phyloP scores from a whole-genome alignment of 2,797 vertebrate genomes.

The Catharus ustulatus region DNA sequence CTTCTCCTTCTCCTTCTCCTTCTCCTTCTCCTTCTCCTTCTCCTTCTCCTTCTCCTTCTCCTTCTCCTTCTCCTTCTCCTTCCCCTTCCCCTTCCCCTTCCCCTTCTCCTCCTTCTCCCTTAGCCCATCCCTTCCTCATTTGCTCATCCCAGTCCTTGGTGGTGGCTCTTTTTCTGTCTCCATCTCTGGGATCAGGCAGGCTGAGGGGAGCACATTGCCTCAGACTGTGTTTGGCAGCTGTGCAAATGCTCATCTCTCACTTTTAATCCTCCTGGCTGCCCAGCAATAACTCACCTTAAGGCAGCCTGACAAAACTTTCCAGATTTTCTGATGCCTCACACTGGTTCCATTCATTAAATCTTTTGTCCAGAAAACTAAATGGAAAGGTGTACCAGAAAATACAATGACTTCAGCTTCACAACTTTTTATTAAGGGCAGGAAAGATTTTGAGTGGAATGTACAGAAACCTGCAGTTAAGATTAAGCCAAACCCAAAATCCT shows the following conservation, averaged over 20 bases:
- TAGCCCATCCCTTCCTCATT: not conserved
- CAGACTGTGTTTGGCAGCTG: not conserved
- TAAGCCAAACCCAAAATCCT: not conserved
- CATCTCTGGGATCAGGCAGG: not conserved
- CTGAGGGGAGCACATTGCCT: not conserved
- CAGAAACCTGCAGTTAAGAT: not conserved
- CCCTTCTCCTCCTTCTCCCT: accelerated
- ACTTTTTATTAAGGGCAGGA: not conserved
- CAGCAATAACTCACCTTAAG: not conserved
- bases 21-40: accelerated
- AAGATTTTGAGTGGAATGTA: not conserved
- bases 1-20: accelerated
- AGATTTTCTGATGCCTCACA: not conserved
- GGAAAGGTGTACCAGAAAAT: not conserved
- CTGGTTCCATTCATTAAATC: not conserved
- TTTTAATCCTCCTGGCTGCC: not conserved
- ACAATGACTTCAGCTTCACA: not conserved
- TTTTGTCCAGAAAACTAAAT: not conserved
- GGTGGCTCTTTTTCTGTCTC: not conserved
- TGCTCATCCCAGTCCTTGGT: not conserved
- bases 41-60: accelerated
- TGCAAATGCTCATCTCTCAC: not conserved
- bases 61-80: accelerated
- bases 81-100: accelerated
- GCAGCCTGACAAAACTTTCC: not conserved